Evolutionary conservation across 1,140 invertebrate genomes (phyloP), one percentile per base, ranked within the genome.

Genomic region (Vanessa atalanta): DNA sequence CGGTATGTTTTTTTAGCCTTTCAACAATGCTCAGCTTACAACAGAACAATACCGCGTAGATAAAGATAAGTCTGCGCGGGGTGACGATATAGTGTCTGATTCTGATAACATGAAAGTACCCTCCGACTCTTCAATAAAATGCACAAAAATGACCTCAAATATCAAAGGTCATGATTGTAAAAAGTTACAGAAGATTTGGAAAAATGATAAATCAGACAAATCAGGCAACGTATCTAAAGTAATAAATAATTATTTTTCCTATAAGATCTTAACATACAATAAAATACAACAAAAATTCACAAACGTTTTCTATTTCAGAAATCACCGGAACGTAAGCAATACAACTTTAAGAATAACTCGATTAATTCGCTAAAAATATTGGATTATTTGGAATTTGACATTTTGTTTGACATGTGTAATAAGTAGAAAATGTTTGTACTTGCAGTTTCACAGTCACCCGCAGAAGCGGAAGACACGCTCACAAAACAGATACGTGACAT

Each of bases 401-500:
- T 9, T 43, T 43, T 5, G 37, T 43, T 43, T 11, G 37, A 43
- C 37, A n/a, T 15, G 11, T 1, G 9, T 53, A 16, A n/a, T 31
- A 66, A n/a, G 20, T 13, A 14, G 20, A 11, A 16, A 47, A 23
- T 37, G 43, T 20, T 26, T 67, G 9, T 69, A 43, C 9, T 12
- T 65, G 7, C 63, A 87, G 85, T 79, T 79, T 84, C 84, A 20
- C 78, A 83, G 4, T 65, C 73, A 7, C 50, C 61, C 1, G 67
- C 69, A 50, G 85, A 87, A 0, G 3, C 47, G 1, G 82, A 85
- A 37, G 83, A 86, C 64, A 67, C 79, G 1, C n/a, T 88, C 14
- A 61, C 79, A 31, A 78, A 74, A 14, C 80, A 86, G 70, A 85
- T 90, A 65, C 72, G 84, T 63, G 86, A 90, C 31, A 85, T 90